Evolutionary conservation across 1,140 invertebrate genomes (phyloP).

Genomic region (Meloidogyne hapla): DNA sequence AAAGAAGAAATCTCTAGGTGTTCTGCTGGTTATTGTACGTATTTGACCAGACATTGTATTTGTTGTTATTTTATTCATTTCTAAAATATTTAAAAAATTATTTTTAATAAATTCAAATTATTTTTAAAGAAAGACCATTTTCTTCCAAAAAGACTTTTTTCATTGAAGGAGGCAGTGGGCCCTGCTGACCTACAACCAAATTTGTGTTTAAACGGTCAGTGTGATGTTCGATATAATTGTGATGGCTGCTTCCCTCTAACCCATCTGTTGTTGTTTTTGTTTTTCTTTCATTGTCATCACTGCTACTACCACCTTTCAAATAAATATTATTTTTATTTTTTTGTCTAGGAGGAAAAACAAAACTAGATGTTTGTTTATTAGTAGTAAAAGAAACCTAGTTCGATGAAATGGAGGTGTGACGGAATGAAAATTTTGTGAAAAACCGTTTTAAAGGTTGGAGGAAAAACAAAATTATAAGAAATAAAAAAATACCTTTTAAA

Average conservation of each 20-base stretch:
- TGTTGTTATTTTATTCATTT: not conserved
- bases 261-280: not conserved
- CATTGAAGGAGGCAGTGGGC: not conserved
- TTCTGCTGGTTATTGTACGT: conserved; percentile 31
- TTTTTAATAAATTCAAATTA: no score
- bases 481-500: conserved; percentile 5
- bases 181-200: not conserved
- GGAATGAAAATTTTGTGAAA: not conserved
- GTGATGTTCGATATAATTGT: not conserved
- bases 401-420: not conserved
- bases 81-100: no score
- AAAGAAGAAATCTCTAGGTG: conserved; percentile 51
- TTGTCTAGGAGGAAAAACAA: not conserved
- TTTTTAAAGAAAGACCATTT: not conserved
- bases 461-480: not conserved
- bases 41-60: conserved; percentile 11
- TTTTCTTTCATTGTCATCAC: not conserved
- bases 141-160: not conserved
- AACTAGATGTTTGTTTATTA: conserved; percentile 1
- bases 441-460: no score
- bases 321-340: conserved; percentile 2
- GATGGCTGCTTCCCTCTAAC: not conserved
- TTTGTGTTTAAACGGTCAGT: conserved; percentile 5
- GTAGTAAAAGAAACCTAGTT: not conserved
- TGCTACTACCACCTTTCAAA: not conserved